Evolutionary conservation across 2,888 invertebrate species (phyloP), one percentile per base, ranked within the genome.

Genomic region (Lordiphosa fenestrarum): DNA sequence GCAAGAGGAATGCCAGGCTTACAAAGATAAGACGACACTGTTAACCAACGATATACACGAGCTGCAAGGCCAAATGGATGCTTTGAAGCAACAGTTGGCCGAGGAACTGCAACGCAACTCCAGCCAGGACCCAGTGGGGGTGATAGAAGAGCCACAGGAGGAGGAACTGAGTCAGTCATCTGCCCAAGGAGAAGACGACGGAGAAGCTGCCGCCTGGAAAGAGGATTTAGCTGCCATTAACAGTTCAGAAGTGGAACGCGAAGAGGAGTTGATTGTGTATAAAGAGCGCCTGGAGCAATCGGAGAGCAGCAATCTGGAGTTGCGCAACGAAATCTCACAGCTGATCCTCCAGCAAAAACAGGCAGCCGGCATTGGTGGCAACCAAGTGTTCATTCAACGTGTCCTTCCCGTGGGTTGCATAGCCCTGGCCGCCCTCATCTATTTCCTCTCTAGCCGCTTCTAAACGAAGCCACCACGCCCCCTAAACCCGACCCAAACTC

Each of bases 251-350:
- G 66, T 88, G 37, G 81, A 88, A 68, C 83, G 81, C 0, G 90
- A 90, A 54, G 90, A 90, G 60, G 90, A 90, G 56, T 64, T 90
- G 4, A 86, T 90, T 42, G 74, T 87, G 36, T 89, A 88, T 69
- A 90, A 90, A 71, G 89, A 90, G 57, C 86, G 86, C 44, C 78
- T 88, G 62, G 88, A 88, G 37, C 62, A 82, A 54, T 76, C 87
- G 9, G 87, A 86, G 59, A 76, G 62, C 6, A 86, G 84, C 60
- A 89, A 89, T 78, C 56, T 88, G 2, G 69, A 84, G 53, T 63
- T 90, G 23, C 87, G 87, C 57, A 80, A 83, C 19, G 86, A 89
- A 72, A 85, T 90, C 40, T 73, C 75, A 10, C 69, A 76, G 35
- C 60, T 89, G 6, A 80, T 84, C 55, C 68, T 71, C 3, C 78